phyloP scores from a whole-genome alignment of 2,888 invertebrate species.

The Lasioglossum figueresi region DNA sequence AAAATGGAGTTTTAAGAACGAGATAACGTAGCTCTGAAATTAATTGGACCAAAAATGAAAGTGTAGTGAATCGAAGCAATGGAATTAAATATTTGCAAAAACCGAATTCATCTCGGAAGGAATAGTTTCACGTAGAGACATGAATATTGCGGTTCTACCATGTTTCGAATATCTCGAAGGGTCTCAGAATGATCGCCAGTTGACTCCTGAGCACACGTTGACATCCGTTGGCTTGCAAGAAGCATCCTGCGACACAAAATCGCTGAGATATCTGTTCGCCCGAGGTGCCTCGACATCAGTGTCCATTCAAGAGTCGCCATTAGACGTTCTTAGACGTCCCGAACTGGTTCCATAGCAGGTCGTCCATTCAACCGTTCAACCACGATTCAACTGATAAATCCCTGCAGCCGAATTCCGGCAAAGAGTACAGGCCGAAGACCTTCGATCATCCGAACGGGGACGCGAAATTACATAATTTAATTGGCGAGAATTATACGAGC shows the following conservation, averaged over 20 bases:
- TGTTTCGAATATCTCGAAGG: not conserved
- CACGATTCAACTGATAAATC: not conserved
- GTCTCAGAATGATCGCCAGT: not conserved
- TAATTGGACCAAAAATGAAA: not conserved
- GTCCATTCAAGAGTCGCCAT: conserved; percentile 8
- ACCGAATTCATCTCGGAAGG: not conserved
- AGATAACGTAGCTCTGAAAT: not conserved
- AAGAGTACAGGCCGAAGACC: not conserved
- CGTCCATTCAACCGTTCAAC: not conserved
- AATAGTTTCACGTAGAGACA: not conserved
- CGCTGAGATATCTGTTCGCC: not conserved
- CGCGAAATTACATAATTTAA: not conserved
- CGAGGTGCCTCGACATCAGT: conserved; percentile 1
- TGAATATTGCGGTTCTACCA: not conserved
- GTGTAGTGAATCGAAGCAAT: no score
- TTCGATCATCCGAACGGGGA: not conserved
- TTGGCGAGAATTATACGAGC: not conserved
- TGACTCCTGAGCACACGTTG: no score
- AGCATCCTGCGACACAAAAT: not conserved
- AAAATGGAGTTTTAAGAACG: not conserved
- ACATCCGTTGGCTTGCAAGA: not conserved
- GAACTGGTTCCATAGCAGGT: not conserved
- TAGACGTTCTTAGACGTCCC: not conserved
- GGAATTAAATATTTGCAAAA: not conserved
- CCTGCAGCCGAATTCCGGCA: not conserved